These are phyloP conservation scores for Mionectes macconnelli DNA, from an alignment of 2,113 vertebrate species.

Conservation along the genomic window DNA sequence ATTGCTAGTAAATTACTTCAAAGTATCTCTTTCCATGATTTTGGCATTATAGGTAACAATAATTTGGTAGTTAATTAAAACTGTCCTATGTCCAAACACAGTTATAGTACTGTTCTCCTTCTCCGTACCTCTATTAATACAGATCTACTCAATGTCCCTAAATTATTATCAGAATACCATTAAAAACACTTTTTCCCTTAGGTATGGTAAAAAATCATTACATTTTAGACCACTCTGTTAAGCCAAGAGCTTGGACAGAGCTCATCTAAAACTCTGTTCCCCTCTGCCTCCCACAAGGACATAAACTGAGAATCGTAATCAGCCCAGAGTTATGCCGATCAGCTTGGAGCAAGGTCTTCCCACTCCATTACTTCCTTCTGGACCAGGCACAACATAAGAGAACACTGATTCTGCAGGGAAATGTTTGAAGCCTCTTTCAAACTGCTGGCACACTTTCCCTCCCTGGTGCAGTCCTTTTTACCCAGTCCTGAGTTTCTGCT, in stretches of 20 bases:
- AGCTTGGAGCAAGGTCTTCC: not conserved
- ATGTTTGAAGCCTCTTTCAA: not conserved
- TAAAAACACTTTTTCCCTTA: not conserved
- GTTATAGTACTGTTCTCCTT: not conserved
- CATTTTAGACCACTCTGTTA: not conserved
- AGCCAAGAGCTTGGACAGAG: not conserved
- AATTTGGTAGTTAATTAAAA: not conserved
- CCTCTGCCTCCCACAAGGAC: not conserved
- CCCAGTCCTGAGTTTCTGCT: not conserved
- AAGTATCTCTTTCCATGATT: not conserved
- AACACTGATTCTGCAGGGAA: not conserved
- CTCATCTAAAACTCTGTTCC: not conserved
- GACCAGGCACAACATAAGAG: not conserved
- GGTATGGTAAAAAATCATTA: not conserved
- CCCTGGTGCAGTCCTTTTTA: not conserved
- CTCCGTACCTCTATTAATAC: not conserved
- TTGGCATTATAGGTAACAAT: not conserved
- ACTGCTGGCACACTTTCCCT: accelerated
- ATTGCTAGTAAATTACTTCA: not conserved
- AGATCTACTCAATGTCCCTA: not conserved
- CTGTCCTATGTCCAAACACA: not conserved
- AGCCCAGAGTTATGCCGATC: not conserved
- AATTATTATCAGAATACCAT: not conserved
- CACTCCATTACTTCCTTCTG: not conserved
- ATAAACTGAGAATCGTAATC: not conserved